Evolutionary conservation across 2,113 vertebrate species (phyloP).

Genomic region (Apodemus speciosus): DNA sequence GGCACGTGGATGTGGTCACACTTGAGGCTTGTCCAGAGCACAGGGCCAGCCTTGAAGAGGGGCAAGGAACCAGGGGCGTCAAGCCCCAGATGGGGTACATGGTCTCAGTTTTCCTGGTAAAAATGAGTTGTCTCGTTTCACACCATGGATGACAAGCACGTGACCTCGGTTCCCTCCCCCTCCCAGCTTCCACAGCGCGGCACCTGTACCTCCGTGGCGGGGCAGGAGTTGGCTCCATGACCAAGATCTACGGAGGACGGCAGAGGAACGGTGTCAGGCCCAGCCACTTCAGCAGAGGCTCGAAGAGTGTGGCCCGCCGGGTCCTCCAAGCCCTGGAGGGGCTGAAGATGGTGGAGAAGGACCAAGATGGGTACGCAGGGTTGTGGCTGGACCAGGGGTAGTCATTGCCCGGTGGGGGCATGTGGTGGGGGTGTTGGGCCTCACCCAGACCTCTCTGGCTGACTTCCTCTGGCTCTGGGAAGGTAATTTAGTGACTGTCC

Average conservation of each 20-base stretch:
- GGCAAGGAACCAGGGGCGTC: background rate
- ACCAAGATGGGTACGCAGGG: conserved; percentile 92
- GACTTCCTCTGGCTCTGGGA: conserved; percentile 56
- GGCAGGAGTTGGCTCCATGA: conserved; percentile 95
- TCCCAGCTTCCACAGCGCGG: conserved; percentile 92
- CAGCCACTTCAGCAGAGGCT: conserved; percentile 94
- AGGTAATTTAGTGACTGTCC: conserved; percentile 79
- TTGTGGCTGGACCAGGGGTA: background rate
- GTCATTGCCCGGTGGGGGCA: no score
- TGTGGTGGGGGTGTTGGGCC: no score
- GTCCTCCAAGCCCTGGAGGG: conserved; percentile 93
- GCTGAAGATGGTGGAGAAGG: conserved; percentile 97
- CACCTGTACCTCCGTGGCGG: conserved; percentile 94
- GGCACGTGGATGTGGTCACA: background rate
- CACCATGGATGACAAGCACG: background rate
- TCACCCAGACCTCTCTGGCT: conserved; percentile 43
- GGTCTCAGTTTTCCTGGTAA: background rate
- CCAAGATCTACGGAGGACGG: conserved; percentile 95
- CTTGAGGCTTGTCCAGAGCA: background rate
- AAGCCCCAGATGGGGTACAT: background rate
- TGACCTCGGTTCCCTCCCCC: background rate
- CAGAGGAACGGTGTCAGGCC: conserved; percentile 94
- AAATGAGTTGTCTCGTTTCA: no score
- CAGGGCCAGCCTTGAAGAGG: background rate
- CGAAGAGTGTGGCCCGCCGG: conserved; percentile 93